Conservation (phyloP, 2,888 invertebrate species). For the Rhaphigaster nebulosa region DNA sequence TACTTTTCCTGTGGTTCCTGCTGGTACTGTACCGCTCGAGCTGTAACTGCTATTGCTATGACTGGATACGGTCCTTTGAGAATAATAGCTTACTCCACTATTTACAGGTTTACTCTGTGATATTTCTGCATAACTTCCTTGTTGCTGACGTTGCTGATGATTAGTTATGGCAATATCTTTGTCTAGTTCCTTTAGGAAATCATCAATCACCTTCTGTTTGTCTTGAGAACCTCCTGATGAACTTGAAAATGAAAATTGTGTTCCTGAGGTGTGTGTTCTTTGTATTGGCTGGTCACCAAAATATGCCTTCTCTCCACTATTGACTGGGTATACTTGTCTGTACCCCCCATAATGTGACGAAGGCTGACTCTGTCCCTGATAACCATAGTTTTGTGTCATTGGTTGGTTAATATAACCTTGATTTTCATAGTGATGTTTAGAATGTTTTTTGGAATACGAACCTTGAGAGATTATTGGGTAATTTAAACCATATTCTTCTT, state of each 20-base stretch:
- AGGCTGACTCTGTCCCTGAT: background rate
- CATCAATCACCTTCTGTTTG: conserved; percentile 49
- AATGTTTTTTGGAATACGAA: conserved; percentile 51
- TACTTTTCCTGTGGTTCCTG: conserved; percentile 65
- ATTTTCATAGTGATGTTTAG: background rate
- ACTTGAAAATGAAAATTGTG: conserved; percentile 34
- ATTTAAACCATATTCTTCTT: conserved; percentile 51
- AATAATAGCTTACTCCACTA: conserved; percentile 17
- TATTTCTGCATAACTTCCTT: background rate
- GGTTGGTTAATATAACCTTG: conserved; percentile 35
- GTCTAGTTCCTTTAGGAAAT: conserved; percentile 65
- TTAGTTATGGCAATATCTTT: conserved; percentile 65
- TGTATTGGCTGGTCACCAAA: conserved; percentile 42
- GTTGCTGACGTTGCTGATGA: conserved; percentile 67
- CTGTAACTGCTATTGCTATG: conserved; percentile 50
- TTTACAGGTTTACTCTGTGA: conserved; percentile 52
- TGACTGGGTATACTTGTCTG: background rate
- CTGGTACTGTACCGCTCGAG: conserved; percentile 61
- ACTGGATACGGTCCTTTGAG: conserved; percentile 23
- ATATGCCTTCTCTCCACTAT: conserved; percentile 13
- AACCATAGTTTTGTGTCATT: conserved; percentile 6
- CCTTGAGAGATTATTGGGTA: conserved; percentile 19
- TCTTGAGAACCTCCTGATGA: conserved; percentile 16
- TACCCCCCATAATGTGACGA: background rate
- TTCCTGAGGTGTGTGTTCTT: background rate